Evolutionary conservation across 2,888 invertebrate genomes (phyloP).

Genomic region (Melanotus villosus): DNA sequence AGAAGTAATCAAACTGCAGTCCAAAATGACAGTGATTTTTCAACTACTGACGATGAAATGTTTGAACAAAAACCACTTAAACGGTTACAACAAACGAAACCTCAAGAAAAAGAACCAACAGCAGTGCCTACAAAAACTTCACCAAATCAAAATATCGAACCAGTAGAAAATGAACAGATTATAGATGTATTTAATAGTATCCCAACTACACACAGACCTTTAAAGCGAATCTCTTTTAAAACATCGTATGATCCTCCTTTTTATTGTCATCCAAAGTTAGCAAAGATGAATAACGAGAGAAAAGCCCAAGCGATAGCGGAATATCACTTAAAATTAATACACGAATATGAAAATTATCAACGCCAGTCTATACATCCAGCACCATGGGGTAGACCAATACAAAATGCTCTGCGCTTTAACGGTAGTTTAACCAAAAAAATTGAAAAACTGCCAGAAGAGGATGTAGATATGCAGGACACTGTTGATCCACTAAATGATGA

Average conservation of each 20-base stretch:
- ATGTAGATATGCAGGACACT: not conserved
- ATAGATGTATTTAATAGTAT: conserved; percentile 43
- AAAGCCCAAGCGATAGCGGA: conserved; percentile 37
- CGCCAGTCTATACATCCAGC: conserved; percentile 31
- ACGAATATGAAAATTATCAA: conserved; percentile 40
- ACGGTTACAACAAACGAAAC: not conserved
- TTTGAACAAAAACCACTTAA: not conserved
- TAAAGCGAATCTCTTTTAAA: conserved; percentile 24
- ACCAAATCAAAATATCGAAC: not conserved
- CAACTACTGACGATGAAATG: not conserved
- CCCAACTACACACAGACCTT: conserved; percentile 37
- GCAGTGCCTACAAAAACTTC: not conserved
- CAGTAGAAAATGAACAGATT: not conserved
- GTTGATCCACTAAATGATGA: not conserved
- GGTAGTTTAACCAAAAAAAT: conserved; percentile 36
- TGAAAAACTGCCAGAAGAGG: not conserved
- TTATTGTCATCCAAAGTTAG: conserved; percentile 42
- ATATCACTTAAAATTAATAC: conserved; percentile 35
- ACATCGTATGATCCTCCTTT: conserved; percentile 43
- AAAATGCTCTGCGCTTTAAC: conserved; percentile 35
- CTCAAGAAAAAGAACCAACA: conserved; percentile 7
- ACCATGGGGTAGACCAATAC: conserved; percentile 46
- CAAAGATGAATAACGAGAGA: conserved; percentile 32
- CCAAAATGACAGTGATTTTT: not conserved
- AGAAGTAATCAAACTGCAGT: not conserved